Evolutionary conservation across 2,888 invertebrate species (phyloP), one percentile per base, ranked within the genome.

Genomic region (Chrysolina oricalcia): DNA sequence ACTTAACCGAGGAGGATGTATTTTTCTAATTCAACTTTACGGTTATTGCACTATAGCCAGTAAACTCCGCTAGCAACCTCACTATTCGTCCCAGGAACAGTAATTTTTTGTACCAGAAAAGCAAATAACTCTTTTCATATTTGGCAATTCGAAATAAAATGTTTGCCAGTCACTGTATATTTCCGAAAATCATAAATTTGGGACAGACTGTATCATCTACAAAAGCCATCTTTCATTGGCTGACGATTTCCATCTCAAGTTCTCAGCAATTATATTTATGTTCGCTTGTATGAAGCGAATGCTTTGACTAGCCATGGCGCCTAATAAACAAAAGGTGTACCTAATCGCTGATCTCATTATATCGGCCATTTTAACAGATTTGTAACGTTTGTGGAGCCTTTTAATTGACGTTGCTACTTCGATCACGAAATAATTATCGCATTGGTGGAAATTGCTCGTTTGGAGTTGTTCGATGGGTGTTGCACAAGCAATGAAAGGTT

Each of bases 341-440:
- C 35, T 35, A 75, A 77, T 77, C 76, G 64, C 73, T 43, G 75
- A 75, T 77, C 71, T 73, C 62, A 72, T 72, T 77, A 71, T 67
- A 59, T 41, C 66, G 69, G 48, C 72, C 68, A 53, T 56, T 73
- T 69, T 70, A 27, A 68, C 72, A 72, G 75, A 79, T 77, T 75
- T 77, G 77, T 75, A 72, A 77, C 72, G 64, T 77, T 75, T 64
- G 70, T 27, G 64, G 27, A 50, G 53, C 56, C 63, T 75, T 79
- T 77, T 77, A 79, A 79, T 79, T 79, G 77, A 70, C 74, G 70
- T 59, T 40, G 48, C 59, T n/a, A 5, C 13, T n/a, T 59, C 15
- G 27, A 27, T 59, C 15, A 59, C n/a, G 35, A 3, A 35, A 19
- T n/a, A 27, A 27, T 59, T 59, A 59, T 23, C 9, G 27, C 4